Conservation (phyloP, 2,113 vertebrate genomes). For the Pterocles burchelli region DNA sequence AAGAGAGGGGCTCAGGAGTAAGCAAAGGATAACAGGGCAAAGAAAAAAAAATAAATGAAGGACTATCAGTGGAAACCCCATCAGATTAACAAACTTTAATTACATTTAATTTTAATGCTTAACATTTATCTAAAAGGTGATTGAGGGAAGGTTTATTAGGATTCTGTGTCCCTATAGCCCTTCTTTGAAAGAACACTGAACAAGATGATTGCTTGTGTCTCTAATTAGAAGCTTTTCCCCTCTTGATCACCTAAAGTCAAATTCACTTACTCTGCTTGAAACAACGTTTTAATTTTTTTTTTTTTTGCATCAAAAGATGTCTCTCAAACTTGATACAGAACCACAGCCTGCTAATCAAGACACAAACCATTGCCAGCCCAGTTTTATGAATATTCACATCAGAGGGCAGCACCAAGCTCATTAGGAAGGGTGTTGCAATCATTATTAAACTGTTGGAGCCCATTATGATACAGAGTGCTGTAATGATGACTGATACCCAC, state of each 20-base stretch:
- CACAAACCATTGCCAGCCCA: constrained; percentile 25
- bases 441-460: constrained; percentile 68
- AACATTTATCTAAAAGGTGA: constrained; percentile 77
- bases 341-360: constrained; percentile 57
- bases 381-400: constrained; percentile 52
- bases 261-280: constrained; percentile 81
- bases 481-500: constrained; percentile 56
- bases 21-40: neutral
- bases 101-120: constrained; percentile 75
- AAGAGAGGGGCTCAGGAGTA: neutral
- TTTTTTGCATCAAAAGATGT: constrained; percentile 54
- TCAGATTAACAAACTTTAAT: constrained; percentile 75
- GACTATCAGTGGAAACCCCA: neutral
- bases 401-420: constrained; percentile 50
- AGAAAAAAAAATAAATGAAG: neutral
- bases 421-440: constrained; percentile 46
- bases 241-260: constrained; percentile 79
- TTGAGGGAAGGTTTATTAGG: constrained; percentile 69
- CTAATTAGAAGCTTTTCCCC: constrained; percentile 79
- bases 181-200: constrained; percentile 70
- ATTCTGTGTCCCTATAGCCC: constrained; percentile 65
- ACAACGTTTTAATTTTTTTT: constrained; percentile 78
- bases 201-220: constrained; percentile 63
- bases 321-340: constrained; percentile 59
- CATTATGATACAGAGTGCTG: constrained; percentile 40